These are phyloP conservation scores for Apamea anceps DNA, from an alignment of 2,888 invertebrate species.

Conservation along the genomic window DNA sequence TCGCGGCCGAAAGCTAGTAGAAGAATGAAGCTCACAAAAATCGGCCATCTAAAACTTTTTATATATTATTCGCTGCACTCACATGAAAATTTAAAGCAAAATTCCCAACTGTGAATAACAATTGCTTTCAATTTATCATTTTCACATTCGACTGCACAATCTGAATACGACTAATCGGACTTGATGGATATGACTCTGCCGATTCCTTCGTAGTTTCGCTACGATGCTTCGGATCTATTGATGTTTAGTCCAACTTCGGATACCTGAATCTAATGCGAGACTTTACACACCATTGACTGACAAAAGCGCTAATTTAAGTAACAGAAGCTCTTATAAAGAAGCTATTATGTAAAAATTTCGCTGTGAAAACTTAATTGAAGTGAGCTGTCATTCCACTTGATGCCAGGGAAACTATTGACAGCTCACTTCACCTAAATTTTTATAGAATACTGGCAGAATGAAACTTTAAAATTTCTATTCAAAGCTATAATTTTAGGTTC, in stretches of 20 bases:
- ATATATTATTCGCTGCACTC: background rate
- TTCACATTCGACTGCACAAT: constrained; percentile 68
- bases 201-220: constrained; percentile 42
- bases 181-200: constrained; percentile 36
- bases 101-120: constrained; percentile 55
- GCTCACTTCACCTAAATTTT: too few species aligned
- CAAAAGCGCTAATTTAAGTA: constrained; percentile 18
- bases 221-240: constrained; percentile 30
- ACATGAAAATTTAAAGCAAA: constrained; percentile 52
- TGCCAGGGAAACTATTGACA: too few species aligned
- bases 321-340: background rate
- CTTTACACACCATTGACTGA: constrained; percentile 20
- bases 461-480: background rate
- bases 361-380: background rate
- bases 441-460: too few species aligned
- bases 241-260: constrained; percentile 40
- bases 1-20: background rate
- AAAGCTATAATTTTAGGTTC: background rate
- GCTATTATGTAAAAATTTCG: too few species aligned
- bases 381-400: too few species aligned
- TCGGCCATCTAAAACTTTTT: background rate
- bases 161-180: constrained; percentile 66
- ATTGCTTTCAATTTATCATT: constrained; percentile 69
- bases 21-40: too few species aligned
- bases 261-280: constrained; percentile 36